Evolutionary conservation across 2,888 invertebrate species (phyloP).

Genomic region (Phanerotoma sp.): DNA sequence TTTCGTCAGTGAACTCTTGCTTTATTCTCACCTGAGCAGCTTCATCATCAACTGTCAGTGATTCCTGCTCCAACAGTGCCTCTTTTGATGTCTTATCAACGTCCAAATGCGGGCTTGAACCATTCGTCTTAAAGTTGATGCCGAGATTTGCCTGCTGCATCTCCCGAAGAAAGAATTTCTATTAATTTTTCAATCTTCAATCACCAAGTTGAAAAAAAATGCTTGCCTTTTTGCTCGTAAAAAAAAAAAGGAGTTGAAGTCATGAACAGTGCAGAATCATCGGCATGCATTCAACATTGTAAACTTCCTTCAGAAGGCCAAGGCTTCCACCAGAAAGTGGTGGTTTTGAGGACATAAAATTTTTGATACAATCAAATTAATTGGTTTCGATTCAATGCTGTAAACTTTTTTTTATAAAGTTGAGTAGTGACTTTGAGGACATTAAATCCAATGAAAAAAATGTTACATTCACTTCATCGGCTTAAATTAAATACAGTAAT

Average conservation of each 20-base stretch:
- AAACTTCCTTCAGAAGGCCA: too few relatives aligned
- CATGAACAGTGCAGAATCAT: neutral
- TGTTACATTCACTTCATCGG: too few relatives aligned
- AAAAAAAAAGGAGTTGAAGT: neutral
- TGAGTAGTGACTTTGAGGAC: too few relatives aligned
- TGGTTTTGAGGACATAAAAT: too few relatives aligned
- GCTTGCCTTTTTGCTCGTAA: neutral
- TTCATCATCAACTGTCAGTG: conserved; percentile 25
- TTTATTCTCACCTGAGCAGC: conserved; percentile 12
- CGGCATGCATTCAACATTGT: too few relatives aligned
- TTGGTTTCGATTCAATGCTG: too few relatives aligned
- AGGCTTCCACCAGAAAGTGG: too few relatives aligned
- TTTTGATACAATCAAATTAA: too few relatives aligned
- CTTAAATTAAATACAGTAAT: too few relatives aligned
- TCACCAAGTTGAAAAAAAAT: neutral
- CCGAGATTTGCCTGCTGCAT: conserved; percentile 51
- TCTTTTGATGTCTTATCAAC: conserved; percentile 21
- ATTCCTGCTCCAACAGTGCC: conserved; percentile 44
- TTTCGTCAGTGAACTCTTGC: conserved; percentile 5
- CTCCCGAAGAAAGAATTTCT: conserved; percentile 13
- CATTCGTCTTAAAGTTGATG: conserved; percentile 14
- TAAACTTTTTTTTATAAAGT: too few relatives aligned
- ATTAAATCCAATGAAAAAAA: too few relatives aligned
- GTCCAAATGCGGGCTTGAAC: conserved; percentile 8
- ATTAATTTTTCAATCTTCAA: neutral